A percentile compares a stretch with the other conserved stretches of the same genome.
These are phyloP conservation scores for Nowickia ferox DNA, from an alignment of 2,888 invertebrate species.

Conservation along the genomic window DNA sequence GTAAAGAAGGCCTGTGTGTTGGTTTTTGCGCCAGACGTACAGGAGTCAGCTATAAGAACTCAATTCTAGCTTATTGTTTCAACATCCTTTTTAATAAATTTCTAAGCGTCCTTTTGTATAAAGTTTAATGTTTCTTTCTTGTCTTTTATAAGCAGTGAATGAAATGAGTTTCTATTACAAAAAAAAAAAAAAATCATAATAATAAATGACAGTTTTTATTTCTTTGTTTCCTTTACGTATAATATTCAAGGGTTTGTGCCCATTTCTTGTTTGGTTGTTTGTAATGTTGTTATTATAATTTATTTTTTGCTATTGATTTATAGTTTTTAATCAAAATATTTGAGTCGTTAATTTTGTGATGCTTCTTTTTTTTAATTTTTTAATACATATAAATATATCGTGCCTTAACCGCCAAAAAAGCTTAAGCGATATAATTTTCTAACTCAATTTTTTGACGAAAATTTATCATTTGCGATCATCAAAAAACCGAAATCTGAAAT, in stretches of 20 bases:
- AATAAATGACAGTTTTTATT: conserved; percentile 31
- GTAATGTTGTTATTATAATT: conserved; percentile 23
- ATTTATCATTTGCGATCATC: no score
- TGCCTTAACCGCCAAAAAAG: no score
- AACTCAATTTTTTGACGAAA: no score
- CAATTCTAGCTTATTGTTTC: conserved; percentile 41
- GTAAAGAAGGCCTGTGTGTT: not conserved
- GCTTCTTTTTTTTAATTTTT: not conserved
- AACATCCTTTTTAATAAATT: conserved; percentile 37
- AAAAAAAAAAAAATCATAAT: not conserved
- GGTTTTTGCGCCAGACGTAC: conserved; percentile 45
- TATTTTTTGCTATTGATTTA: conserved; percentile 57
- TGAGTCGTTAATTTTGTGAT: conserved; percentile 54
- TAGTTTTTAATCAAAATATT: conserved; percentile 64
- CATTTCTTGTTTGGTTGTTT: conserved; percentile 1
- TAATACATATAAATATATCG: conserved; percentile 8
- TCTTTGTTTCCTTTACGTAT: conserved; percentile 1
- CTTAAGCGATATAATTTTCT: no score
- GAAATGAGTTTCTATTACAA: conserved; percentile 45
- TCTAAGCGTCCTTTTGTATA: conserved; percentile 32
- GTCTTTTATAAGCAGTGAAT: conserved; percentile 25
- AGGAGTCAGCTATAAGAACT: conserved; percentile 45
- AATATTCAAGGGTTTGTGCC: conserved; percentile 35
- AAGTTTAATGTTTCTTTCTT: conserved; percentile 22
- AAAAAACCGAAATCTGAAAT: no score